Conservation (phyloP, 2,888 invertebrate genomes). For the Lithophane socia region DNA sequence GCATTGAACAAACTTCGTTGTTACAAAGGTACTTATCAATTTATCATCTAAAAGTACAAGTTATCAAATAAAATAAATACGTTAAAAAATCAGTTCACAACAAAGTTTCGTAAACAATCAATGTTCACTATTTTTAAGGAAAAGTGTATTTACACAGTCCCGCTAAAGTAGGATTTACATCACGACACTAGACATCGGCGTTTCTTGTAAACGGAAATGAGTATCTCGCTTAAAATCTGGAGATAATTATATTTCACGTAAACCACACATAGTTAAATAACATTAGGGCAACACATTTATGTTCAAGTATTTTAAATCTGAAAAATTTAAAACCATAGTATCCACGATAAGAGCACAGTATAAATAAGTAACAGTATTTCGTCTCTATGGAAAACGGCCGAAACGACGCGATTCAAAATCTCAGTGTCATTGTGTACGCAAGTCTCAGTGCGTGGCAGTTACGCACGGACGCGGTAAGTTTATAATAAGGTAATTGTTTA, state of each 20-base stretch:
- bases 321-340: neutral
- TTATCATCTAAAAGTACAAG: conserved; percentile 57
- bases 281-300: neutral
- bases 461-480: too few species aligned
- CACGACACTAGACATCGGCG: conserved; percentile 18
- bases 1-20: conserved; percentile 65
- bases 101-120: conserved; percentile 53
- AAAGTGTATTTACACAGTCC: conserved; percentile 47
- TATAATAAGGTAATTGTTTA: too few species aligned
- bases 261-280: neutral
- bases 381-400: too few species aligned
- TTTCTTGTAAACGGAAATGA: neutral
- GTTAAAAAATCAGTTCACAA: conserved; percentile 76
- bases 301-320: neutral
- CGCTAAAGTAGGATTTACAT: conserved; percentile 2
- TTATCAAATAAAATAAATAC: conserved; percentile 67
- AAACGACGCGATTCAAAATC: too few species aligned
- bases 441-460: too few species aligned
- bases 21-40: conserved; percentile 57
- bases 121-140: conserved; percentile 45
- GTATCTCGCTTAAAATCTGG: neutral
- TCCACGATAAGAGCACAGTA: too few species aligned
- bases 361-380: too few species aligned
- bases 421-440: too few species aligned
- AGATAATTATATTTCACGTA: neutral